Base-by-base conservation (phyloP, 2,888 invertebrate genomes). In the Ichneumoninae sp. region DNA sequence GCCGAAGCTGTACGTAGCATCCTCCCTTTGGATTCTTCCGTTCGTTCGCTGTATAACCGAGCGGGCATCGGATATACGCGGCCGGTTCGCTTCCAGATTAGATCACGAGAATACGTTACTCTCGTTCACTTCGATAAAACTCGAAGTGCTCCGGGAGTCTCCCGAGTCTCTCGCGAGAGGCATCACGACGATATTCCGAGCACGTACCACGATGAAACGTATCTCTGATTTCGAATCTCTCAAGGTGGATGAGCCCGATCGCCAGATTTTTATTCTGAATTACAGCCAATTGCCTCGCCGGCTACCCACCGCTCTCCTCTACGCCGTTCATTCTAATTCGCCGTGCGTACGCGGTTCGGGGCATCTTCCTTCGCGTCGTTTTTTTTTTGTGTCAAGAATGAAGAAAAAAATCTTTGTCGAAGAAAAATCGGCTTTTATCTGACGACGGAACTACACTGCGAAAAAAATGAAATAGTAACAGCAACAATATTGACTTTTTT, bases 141-240 rank as follows among this genome's bases (percentile, higher is more conserved):
- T 78, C 80, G 80, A 81, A 78, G 69, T 69, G 77, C 69, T 71
- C 16, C 62, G 62, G 54, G 54, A 77, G 71, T 76, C 66, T 77
- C 74, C 57, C 74, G 72, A 69, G 50, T 83, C 83, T 75, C 65
- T 60, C 75, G 52, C 79, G 66, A 33, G 62, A 33, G 50, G 54
- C 74, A 81, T 81, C 84, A 81, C 78, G 77, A 77, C 81, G 77
- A 57, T 84, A 81, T 84, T 84, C 84, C 52, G 50, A 26, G 62
- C 84, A 84, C 84, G 84, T 84, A 74, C 74, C 26, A 78, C 74
- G 62, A 78, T 80, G 80, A 84, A 84, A 81, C 80, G 80, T 84
- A 84, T 81, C 80, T 84, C 81, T 84, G 84, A 84, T 84, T 84
- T 84, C 81, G 74, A 81, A 84, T 84, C 84, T 81, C 78, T 78